Evolutionary conservation across 2,113 vertebrate species (phyloP).

Genomic region (Octodon degus): DNA sequence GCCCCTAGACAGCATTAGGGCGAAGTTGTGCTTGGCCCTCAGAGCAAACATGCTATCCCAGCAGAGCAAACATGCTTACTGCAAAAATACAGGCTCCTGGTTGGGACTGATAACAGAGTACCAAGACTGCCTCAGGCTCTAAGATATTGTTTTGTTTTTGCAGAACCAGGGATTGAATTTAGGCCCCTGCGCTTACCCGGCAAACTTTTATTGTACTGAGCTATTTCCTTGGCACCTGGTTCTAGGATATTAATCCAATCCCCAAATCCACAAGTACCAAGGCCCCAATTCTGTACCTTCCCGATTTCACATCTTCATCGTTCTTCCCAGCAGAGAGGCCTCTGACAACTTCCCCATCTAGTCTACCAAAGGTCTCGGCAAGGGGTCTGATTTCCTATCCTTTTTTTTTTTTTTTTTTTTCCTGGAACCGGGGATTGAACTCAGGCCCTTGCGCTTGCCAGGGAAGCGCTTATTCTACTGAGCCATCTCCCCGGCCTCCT

Average conservation of each 20-base stretch:
- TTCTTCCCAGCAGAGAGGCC: neutral
- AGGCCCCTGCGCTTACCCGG: too few relatives aligned
- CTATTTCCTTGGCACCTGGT: too few relatives aligned
- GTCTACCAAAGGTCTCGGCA: neutral
- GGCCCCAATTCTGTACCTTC: neutral
- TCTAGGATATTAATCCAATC: neutral
- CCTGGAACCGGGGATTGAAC: too few relatives aligned
- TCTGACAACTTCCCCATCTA: neutral
- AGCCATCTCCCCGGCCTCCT: too few relatives aligned
- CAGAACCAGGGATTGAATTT: too few relatives aligned
- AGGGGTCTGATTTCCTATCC: neutral
- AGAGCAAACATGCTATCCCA: neutral
- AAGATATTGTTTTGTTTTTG: too few relatives aligned
- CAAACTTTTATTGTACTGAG: too few relatives aligned
- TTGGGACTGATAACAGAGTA: conserved; percentile 62
- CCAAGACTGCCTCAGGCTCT: neutral
- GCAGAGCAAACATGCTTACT: conserved; percentile 58
- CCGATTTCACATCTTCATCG: neutral
- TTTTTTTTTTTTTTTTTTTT: neutral
- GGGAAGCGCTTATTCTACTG: too few relatives aligned
- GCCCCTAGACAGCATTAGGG: neutral
- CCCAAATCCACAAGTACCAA: neutral
- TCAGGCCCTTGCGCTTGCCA: too few relatives aligned
- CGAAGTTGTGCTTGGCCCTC: neutral
- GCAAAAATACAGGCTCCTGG: conserved; percentile 38